Conservation (phyloP, 2,888 invertebrate genomes). For the Sinotaia quadrata region DNA sequence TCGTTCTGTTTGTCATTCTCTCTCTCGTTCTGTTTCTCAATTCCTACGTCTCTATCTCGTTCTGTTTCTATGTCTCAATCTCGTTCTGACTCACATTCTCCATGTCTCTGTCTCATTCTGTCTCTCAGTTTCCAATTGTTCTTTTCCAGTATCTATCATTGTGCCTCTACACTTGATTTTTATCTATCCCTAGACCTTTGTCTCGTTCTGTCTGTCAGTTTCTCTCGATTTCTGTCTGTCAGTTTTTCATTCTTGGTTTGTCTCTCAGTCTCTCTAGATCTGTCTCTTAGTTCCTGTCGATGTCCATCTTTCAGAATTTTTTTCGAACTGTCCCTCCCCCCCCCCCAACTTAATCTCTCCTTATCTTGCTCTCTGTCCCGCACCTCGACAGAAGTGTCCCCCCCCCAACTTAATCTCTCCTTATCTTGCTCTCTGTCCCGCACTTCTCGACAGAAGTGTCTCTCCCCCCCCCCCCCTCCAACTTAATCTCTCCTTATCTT, state of each 20-base stretch:
- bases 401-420: neutral
- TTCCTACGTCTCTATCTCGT: neutral
- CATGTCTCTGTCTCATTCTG: neutral
- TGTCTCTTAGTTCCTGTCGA: neutral
- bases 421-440: neutral
- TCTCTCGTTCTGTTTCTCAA: neutral
- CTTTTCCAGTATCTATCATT: too few relatives aligned
- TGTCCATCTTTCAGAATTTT: neutral
- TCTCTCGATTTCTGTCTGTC: neutral
- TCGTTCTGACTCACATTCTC: neutral
- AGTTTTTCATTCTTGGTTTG: neutral
- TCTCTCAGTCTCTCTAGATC: constrained; percentile 9
- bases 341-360: neutral
- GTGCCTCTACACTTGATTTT: too few relatives aligned
- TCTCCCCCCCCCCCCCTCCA: neutral
- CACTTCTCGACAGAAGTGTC: neutral
- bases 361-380: neutral
- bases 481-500: neutral
- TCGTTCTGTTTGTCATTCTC: too few relatives aligned
- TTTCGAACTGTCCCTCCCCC: neutral
- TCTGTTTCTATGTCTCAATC: neutral
- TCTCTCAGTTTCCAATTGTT: neutral
- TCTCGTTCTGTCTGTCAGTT: constrained; percentile 7
- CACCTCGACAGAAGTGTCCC: neutral
- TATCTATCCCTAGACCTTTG: neutral